Conservation (phyloP, 2,113 vertebrate species). For the Leuciscus idus region DNA sequence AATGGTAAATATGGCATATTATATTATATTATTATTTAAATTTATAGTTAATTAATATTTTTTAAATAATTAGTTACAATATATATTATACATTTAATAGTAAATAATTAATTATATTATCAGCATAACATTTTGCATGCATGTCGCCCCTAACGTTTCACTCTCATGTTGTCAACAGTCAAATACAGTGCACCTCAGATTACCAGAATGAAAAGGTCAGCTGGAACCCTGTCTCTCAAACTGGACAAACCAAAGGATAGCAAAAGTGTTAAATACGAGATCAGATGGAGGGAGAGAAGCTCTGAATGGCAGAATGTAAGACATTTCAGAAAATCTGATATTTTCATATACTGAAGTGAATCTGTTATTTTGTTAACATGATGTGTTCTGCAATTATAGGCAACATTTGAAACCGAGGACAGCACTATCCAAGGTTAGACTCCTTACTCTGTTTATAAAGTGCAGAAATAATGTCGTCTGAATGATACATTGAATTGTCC, state of each 20-base stretch:
- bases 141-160: not conserved
- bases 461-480: not conserved
- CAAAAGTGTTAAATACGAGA: constrained; percentile 37
- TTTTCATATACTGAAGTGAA: not conserved
- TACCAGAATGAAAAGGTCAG: constrained; percentile 12
- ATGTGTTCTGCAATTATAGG: constrained; percentile 41
- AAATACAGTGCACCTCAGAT: constrained; percentile 50
- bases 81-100: too few relatives aligned
- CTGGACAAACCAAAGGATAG: constrained; percentile 32
- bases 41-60: too few relatives aligned
- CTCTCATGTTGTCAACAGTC: constrained; percentile 34
- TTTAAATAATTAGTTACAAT: too few relatives aligned
- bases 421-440: constrained; percentile 47
- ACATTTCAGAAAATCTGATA: not conserved
- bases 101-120: not conserved
- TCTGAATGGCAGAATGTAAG: constrained; percentile 52
- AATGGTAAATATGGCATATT: too few relatives aligned
- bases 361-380: not conserved
- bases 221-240: constrained; percentile 17
- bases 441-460: not conserved
- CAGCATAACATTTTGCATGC: not conserved
- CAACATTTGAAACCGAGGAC: constrained; percentile 50
- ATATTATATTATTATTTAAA: too few relatives aligned
- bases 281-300: constrained; percentile 46
- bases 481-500: not conserved